A percentile compares a stretch with the other conserved stretches of the same genome.
Evolutionary conservation across 2,888 invertebrate genomes (phyloP).

Genomic region (Tetragnatha montana): DNA sequence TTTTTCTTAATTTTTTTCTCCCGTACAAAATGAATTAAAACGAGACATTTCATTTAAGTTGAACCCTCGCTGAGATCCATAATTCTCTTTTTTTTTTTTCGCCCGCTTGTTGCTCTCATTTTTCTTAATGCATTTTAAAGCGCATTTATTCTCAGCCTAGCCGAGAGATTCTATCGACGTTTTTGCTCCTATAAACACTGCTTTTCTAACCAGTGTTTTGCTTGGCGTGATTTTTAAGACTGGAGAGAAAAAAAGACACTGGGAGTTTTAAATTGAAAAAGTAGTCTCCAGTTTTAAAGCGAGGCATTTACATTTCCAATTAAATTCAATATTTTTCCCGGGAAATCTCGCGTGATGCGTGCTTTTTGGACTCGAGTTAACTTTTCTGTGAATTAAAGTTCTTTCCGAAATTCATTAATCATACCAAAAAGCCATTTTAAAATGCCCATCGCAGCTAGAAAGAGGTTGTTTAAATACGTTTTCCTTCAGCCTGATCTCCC

Average conservation of each 20-base stretch:
- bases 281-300: conserved; percentile 4
- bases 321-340: conserved; percentile 34
- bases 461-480: neutral
- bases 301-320: conserved; percentile 31
- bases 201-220: conserved; percentile 38
- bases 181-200: conserved; percentile 35
- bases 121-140: conserved; percentile 67
- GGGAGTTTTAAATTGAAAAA: conserved; percentile 63
- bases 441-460: neutral
- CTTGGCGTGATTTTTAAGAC: neutral
- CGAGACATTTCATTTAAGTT: conserved; percentile 66
- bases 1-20: conserved; percentile 56
- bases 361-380: conserved; percentile 7
- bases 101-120: conserved; percentile 24
- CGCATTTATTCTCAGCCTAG: conserved; percentile 42
- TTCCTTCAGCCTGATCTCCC: neutral
- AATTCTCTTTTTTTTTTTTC: conserved; percentile 30
- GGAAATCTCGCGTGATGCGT: neutral
- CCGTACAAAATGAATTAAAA: conserved; percentile 64
- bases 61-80: neutral
- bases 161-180: conserved; percentile 47
- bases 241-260: neutral
- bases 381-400: conserved; percentile 17
- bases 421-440: neutral
- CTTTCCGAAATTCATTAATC: neutral